Percentiles rank a stretch among this genome's conserved stretches.
Conservation (phyloP, 2,888 invertebrate species). For the Nemoura dubitans region DNA sequence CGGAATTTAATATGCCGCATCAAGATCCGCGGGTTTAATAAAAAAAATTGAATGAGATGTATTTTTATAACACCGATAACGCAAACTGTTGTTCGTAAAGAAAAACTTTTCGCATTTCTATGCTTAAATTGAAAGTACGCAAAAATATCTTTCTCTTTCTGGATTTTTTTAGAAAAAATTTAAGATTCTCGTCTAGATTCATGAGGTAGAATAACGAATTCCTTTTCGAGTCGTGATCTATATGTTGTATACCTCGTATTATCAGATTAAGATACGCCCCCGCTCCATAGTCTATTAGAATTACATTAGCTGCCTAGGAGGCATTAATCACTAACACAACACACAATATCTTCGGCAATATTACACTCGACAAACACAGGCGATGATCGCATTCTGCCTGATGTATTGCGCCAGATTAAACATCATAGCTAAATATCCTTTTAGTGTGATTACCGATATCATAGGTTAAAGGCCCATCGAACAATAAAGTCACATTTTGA, state of each 20-base stretch:
- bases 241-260: background rate
- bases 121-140: background rate
- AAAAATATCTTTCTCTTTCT: background rate
- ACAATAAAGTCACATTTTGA: too few species aligned
- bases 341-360: background rate
- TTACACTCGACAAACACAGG: background rate
- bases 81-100: slow-evolving; percentile 7
- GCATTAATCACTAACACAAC: background rate
- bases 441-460: background rate
- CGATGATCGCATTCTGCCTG: background rate
- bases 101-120: background rate
- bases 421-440: background rate
- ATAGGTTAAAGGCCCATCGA: background rate
- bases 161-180: too few species aligned
- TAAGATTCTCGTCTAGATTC: too few species aligned
- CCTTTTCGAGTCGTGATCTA: too few species aligned
- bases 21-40: slow-evolving; percentile 15
- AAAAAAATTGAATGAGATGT: background rate
- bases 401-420: background rate
- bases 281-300: background rate
- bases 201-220: too few species aligned
- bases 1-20: slow-evolving; percentile 37
- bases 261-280: background rate
- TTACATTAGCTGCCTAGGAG: background rate
- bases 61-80: slow-evolving; percentile 7